Evolutionary conservation across 2,888 invertebrate species (phyloP), one percentile per base, ranked within the genome.

Genomic region (Caenorhabditis sp.): DNA sequence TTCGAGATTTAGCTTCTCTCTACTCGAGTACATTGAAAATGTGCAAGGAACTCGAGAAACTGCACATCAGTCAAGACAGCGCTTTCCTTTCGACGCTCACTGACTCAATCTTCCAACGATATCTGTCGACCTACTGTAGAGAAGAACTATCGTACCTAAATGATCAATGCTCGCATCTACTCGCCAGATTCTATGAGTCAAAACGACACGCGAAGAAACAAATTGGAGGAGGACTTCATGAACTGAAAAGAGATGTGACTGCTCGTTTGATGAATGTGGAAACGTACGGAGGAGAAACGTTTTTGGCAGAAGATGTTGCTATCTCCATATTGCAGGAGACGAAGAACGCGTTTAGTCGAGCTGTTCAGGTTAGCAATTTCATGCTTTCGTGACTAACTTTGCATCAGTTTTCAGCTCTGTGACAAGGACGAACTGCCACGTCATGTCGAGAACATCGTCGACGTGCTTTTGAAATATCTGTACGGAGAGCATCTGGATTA

Each of bases 161-260:
- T 83, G 95, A 95, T 18, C 95, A 95, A 87, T 95, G 95, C 87
- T 93, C 95, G 0, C 92, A 94, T 9, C 94, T 96, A 81, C 93
- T 98, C 44, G 95, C 95, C 74, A 94, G 94, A 76, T 99, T 96
- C 92, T 99, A 99, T 92, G 95, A 95, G 51, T 95, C 95, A 35
- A 96, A 96, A 92, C 96, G 96, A 88, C 99, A 99, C 92, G 95
- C 96, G 88, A 99, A 98, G 93, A 96, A 96, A 90, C 96, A 95
- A 90, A 95, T 97, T 47, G 95, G 95, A 35, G 96, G 96, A 88
- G 96, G 96, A 53, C 95, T 98, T 90, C 96, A 97, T 93, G 98
- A 98, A 91, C 93, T 98, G 24, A 94, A 96, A 5, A 94, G 98
- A 61, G 98, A 98, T 92, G 93, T 98, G 82, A 97, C 98, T 93